Evolutionary conservation across 2,888 invertebrate species (phyloP).

Genomic region (Plebejus melissa): DNA sequence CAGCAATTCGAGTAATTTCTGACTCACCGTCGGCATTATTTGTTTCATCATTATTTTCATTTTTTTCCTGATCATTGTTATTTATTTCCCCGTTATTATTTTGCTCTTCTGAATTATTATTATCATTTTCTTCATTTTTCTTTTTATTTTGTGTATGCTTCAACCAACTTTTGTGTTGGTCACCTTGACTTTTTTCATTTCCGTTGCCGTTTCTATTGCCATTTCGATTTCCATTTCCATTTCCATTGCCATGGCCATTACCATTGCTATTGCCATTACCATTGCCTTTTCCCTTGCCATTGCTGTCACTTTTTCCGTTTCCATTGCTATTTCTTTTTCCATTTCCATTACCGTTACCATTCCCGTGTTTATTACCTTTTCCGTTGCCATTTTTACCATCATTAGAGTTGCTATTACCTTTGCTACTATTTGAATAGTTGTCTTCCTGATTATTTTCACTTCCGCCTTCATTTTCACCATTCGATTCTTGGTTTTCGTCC

Average conservation of each 20-base stretch:
- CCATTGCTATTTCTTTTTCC: neutral
- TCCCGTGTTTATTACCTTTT: neutral
- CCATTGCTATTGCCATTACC: conserved; percentile 11
- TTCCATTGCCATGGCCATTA: conserved; percentile 18
- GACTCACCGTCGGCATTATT: conserved; percentile 11
- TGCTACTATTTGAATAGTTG: neutral
- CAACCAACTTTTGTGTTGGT: neutral
- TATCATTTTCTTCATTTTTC: neutral
- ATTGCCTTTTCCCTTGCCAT: conserved; percentile 14
- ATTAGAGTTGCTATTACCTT: neutral
- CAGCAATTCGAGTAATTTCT: neutral
- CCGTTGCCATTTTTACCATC: neutral
- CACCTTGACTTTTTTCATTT: neutral
- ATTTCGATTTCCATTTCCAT: conserved; percentile 1
- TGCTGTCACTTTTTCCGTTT: conserved; percentile 3
- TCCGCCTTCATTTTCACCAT: conserved; percentile 19
- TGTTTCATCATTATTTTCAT: conserved; percentile 6
- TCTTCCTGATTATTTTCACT: conserved; percentile 23
- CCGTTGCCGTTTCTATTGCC: conserved; percentile 1
- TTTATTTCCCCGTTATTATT: neutral
- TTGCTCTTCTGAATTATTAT: conserved; percentile 23
- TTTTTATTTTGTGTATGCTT: conserved; percentile 12
- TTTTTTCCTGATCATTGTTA: neutral
- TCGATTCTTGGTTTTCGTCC: conserved; percentile 18
- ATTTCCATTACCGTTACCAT: neutral